These are phyloP conservation scores for Pachyrhynchus sulphureomaculatus DNA, from an alignment of 1,140 invertebrate genomes.

Conservation along the genomic window DNA sequence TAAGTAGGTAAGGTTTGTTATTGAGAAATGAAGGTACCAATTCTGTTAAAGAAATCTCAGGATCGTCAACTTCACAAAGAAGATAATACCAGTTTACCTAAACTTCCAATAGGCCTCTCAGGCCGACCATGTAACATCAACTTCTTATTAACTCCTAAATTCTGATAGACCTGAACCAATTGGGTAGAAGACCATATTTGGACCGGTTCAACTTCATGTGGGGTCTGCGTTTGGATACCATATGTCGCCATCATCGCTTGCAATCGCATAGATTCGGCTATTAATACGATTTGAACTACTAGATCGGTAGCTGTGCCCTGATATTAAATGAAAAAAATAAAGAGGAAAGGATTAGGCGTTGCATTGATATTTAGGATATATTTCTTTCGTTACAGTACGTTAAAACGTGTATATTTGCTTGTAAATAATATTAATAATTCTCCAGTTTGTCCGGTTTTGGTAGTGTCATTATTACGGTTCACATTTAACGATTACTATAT, in stretches of 20 bases:
- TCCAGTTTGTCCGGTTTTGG: too few species aligned
- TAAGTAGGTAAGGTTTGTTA: too few species aligned
- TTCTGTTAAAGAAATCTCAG: too few species aligned
- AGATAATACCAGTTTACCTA: conserved; percentile 53
- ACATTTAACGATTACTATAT: too few species aligned
- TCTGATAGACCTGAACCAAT: conserved; percentile 92
- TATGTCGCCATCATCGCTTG: conserved; percentile 99
- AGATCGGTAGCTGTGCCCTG: conserved; percentile 93
- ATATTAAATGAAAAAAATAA: background rate
- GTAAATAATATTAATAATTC: too few species aligned
- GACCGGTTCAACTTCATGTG: conserved; percentile 95
- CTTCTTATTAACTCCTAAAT: conserved; percentile 91
- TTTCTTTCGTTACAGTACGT: background rate
- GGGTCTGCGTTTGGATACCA: conserved; percentile 98
- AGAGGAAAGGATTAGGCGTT: background rate
- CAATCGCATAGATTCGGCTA: conserved; percentile 95
- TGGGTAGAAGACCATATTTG: conserved; percentile 97
- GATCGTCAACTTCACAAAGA: background rate
- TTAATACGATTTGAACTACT: conserved; percentile 97
- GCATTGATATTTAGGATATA: background rate
- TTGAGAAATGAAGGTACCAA: too few species aligned
- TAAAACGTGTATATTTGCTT: too few species aligned
- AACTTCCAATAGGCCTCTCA: conserved; percentile 88
- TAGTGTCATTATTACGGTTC: too few species aligned
- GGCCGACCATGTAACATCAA: conserved; percentile 87